Evolutionary conservation across 2,113 vertebrate genomes (phyloP).

Genomic region (Mastomys natalensis): DNA sequence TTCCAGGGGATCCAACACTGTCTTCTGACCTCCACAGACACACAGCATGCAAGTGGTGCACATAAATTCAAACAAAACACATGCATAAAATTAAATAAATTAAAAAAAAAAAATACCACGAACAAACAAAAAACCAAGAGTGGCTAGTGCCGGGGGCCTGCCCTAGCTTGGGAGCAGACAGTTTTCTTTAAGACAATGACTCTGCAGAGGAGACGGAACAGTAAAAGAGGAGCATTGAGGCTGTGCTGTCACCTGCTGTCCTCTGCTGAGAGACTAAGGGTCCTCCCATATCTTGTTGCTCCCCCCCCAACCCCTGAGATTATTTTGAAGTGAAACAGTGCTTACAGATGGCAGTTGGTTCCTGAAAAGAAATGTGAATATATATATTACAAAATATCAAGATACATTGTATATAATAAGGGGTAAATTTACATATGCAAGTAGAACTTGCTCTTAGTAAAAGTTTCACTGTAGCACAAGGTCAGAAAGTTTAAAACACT

Average conservation of each 20-base stretch:
- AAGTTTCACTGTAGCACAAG: background rate
- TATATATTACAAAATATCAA: background rate
- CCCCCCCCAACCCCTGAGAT: no score
- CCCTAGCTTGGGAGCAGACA: background rate
- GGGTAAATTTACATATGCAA: background rate
- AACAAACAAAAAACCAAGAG: background rate
- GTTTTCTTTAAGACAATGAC: background rate
- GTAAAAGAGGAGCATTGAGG: background rate
- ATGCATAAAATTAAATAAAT: background rate
- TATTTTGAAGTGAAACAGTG: background rate
- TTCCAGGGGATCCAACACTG: background rate
- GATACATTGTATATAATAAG: background rate
- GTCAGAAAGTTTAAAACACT: background rate
- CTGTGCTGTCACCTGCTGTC: background rate
- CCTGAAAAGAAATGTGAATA: background rate
- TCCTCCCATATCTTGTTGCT: background rate
- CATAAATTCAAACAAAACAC: background rate
- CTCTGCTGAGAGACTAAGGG: background rate
- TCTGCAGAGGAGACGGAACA: background rate
- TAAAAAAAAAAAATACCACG: background rate
- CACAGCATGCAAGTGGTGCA: background rate
- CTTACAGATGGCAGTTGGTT: slow-evolving; percentile 6
- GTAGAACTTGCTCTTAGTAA: background rate
- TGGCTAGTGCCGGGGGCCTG: background rate
- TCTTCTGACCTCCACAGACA: background rate